phyloP scores from a whole-genome alignment of 1,140 invertebrate species.

The Drosophila cardini region DNA sequence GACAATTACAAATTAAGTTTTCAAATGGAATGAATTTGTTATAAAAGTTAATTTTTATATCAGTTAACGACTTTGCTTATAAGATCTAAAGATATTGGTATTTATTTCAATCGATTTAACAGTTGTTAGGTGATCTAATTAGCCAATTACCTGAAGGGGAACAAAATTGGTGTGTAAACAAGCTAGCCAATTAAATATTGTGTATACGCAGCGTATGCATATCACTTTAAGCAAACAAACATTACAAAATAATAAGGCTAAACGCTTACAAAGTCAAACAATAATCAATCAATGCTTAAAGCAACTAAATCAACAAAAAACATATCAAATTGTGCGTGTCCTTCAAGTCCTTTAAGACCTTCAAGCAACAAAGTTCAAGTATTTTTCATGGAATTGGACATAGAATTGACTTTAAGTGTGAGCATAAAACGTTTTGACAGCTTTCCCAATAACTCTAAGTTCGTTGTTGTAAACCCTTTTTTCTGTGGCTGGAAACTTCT shows the following conservation, averaged over 20 bases:
- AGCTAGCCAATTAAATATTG: background rate
- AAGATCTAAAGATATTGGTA: background rate
- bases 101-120: background rate
- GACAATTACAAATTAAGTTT: background rate
- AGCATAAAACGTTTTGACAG: slow-evolving; percentile 36
- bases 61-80: too few relatives aligned
- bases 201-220: slow-evolving; percentile 1
- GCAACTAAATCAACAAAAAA: slow-evolving; percentile 5
- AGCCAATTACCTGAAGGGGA: background rate
- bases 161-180: background rate
- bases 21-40: too few relatives aligned
- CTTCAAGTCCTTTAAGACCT: too few relatives aligned
- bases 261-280: slow-evolving; percentile 1
- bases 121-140: background rate
- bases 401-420: slow-evolving; percentile 9
- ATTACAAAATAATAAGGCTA: slow-evolving; percentile 6
- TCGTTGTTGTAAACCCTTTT: slow-evolving; percentile 18
- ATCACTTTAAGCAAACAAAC: background rate
- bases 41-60: too few relatives aligned
- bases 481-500: slow-evolving; percentile 22
- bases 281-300: background rate
- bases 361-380: slow-evolving; percentile 1
- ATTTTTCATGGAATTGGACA: slow-evolving; percentile 7
- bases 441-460: slow-evolving; percentile 13
- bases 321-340: background rate